Conservation (phyloP, 1,140 invertebrate genomes). For the Brachionus sp. region DNA sequence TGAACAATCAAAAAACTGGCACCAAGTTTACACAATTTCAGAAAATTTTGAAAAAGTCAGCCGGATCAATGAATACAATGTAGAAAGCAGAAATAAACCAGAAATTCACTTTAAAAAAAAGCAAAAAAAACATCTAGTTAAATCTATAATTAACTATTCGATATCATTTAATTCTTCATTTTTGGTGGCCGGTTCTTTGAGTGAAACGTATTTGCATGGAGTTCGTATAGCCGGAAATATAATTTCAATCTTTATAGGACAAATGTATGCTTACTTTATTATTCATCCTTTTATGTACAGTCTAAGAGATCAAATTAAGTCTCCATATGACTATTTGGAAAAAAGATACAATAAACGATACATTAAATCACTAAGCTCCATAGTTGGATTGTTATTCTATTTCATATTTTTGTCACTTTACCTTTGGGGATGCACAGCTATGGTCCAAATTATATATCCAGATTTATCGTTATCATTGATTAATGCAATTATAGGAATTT, state of each 20-base stretch:
- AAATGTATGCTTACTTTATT: conserved; percentile 11
- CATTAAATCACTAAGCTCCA: neutral
- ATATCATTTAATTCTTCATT: conserved; percentile 36
- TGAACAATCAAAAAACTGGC: neutral
- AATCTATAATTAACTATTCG: conserved; percentile 17
- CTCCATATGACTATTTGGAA: conserved; percentile 30
- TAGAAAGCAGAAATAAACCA: neutral
- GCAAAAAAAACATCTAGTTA: neutral
- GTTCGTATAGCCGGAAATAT: neutral
- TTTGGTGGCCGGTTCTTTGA: conserved; percentile 8
- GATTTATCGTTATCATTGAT: neutral
- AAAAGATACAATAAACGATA: conserved; percentile 7
- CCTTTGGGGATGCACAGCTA: conserved; percentile 13
- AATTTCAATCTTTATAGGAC: neutral
- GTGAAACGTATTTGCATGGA: conserved; percentile 17
- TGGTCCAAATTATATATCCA: neutral
- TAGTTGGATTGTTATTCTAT: conserved; percentile 1
- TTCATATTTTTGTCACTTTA: conserved; percentile 34
- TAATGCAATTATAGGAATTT: neutral
- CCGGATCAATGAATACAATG: neutral
- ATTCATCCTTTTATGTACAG: conserved; percentile 26
- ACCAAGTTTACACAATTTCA: neutral
- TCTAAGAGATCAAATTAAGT: neutral
- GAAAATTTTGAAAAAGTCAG: neutral
- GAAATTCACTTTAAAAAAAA: neutral